A percentile compares a stretch with the other conserved stretches of the same genome.
Conservation (phyloP, 2,797 vertebrate genomes). For the Saxicola maurus region DNA sequence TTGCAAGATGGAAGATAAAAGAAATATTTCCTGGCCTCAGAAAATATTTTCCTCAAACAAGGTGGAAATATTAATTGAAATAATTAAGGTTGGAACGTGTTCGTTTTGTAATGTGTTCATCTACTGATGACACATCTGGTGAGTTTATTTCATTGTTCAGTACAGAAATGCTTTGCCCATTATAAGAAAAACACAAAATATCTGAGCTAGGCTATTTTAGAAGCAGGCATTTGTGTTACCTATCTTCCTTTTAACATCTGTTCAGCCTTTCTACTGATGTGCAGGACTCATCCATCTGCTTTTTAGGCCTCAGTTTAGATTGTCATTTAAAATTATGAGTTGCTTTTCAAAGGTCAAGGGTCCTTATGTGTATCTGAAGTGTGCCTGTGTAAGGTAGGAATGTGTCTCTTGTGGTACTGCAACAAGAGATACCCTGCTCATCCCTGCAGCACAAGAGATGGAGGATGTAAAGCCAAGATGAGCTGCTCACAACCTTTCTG, state of each 20-base stretch:
- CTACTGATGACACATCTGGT: neutral
- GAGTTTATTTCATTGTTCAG: neutral
- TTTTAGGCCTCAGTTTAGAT: neutral
- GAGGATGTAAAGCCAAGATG: neutral
- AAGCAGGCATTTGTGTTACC: neutral
- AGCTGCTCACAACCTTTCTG: neutral
- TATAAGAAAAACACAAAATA: neutral
- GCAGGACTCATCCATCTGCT: neutral
- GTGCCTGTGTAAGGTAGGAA: neutral
- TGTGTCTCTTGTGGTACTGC: neutral
- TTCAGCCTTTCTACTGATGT: neutral
- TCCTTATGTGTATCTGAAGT: neutral
- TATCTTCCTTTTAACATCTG: neutral
- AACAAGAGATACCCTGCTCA: neutral
- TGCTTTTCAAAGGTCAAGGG: neutral
- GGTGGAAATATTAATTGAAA: slow-evolving; percentile 7
- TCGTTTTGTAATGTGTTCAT: neutral
- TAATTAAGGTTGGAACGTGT: neutral
- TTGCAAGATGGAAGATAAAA: slow-evolving; percentile 28
- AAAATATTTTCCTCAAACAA: slow-evolving; percentile 35
- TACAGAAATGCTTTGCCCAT: neutral
- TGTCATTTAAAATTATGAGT: neutral
- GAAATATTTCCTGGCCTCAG: slow-evolving; percentile 13
- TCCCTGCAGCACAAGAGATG: neutral
- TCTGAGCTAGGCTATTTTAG: neutral